A percentile compares a stretch with the other conserved stretches of the same genome.
Conservation (phyloP, 2,888 invertebrate species). For the Yponomeuta sedellus region DNA sequence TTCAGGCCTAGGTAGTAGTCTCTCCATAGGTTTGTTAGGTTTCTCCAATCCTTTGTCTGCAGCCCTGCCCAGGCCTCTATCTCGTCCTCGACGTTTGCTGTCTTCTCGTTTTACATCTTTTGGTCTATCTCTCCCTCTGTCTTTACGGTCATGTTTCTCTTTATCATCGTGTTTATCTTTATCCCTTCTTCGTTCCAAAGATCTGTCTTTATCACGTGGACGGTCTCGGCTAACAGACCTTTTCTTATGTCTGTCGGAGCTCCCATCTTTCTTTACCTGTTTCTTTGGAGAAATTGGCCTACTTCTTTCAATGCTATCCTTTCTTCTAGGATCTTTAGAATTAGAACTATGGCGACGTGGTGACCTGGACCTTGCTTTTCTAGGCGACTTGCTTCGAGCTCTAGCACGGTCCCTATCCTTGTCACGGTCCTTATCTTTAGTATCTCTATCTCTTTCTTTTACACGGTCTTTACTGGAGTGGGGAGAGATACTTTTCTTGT, state of each 20-base stretch:
- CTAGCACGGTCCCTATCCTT: conserved; percentile 71
- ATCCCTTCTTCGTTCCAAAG: conserved; percentile 66
- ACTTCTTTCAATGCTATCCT: conserved; percentile 68
- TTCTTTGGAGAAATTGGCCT: conserved; percentile 71
- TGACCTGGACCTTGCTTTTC: conserved; percentile 64
- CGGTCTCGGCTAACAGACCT: conserved; percentile 64
- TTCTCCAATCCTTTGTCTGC: conserved; percentile 77
- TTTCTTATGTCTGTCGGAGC: conserved; percentile 60
- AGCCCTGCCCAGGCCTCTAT: conserved; percentile 63
- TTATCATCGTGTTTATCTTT: conserved; percentile 75
- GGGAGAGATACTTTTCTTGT: conserved; percentile 60
- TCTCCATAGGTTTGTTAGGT: conserved; percentile 78
- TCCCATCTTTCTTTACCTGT: conserved; percentile 55
- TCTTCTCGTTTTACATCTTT: conserved; percentile 73
- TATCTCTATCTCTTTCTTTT: conserved; percentile 66
- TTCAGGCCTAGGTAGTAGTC: conserved; percentile 78
- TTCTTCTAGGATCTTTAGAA: conserved; percentile 63
- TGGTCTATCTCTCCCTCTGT: conserved; percentile 80
- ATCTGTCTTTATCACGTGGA: conserved; percentile 72
- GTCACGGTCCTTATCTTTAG: conserved; percentile 64
- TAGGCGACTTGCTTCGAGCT: conserved; percentile 66
- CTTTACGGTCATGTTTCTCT: conserved; percentile 80
- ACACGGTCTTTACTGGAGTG: conserved; percentile 65
- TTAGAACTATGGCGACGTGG: conserved; percentile 51
- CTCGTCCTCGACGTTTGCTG: conserved; percentile 68